Conservation (phyloP, 2,797 vertebrate species). For the Orestias chungarensis region DNA sequence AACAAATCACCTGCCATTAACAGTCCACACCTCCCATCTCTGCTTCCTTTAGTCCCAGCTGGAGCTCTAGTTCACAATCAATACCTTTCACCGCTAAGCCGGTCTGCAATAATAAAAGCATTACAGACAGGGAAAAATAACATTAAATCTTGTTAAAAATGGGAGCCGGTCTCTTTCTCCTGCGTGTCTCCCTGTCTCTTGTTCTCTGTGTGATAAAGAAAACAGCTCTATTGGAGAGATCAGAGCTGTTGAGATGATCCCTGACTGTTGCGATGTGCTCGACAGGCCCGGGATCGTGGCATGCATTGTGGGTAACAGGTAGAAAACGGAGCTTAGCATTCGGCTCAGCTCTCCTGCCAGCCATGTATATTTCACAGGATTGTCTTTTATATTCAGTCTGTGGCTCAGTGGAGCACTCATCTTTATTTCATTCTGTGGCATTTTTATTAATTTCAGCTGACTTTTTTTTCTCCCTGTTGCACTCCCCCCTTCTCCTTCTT, state of each 20-base stretch:
- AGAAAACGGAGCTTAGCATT: conserved; percentile 74
- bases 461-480: conserved; percentile 54
- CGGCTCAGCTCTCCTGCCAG: conserved; percentile 63
- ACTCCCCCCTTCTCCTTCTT: conserved; percentile 24
- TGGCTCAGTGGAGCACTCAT: conserved; percentile 76
- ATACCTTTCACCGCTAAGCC: conserved; percentile 79
- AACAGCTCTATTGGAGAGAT: conserved; percentile 42
- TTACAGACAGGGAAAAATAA: conserved; percentile 77
- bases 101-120: conserved; percentile 85
- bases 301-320: conserved; percentile 65
- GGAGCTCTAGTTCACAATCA: conserved; percentile 73
- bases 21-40: conserved; percentile 54
- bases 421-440: conserved; percentile 83
- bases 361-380: conserved; percentile 81
- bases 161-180: conserved; percentile 62
- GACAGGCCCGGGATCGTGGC: conserved; percentile 55
- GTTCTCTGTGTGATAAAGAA: conserved; percentile 66
- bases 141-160: conserved; percentile 79
- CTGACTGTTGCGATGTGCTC: conserved; percentile 64
- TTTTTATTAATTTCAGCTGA: conserved; percentile 79
- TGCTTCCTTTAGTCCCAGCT: conserved; percentile 52
- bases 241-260: conserved; percentile 60
- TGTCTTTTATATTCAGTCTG: conserved; percentile 80
- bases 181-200: conserved; percentile 63
- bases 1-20: conserved; percentile 61